These are phyloP conservation scores for Momotus momota DNA, from an alignment of 2,797 vertebrate species.

Conservation along the genomic window DNA sequence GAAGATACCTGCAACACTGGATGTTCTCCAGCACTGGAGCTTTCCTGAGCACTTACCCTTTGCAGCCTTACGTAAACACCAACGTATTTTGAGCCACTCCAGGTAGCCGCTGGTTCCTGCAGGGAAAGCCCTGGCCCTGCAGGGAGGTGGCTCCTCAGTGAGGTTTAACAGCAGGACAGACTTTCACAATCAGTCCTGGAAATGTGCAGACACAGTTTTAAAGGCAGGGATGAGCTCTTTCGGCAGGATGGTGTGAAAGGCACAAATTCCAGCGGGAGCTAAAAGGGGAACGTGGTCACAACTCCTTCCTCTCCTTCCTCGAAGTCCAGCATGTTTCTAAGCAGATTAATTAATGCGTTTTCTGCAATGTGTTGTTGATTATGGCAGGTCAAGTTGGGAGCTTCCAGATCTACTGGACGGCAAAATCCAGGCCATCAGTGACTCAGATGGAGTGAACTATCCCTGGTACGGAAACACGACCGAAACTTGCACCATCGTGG, in stretches of 20 bases:
- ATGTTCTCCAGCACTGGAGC: background rate
- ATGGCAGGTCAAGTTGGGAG: constrained; percentile 95
- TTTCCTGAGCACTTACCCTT: background rate
- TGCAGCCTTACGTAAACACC: background rate
- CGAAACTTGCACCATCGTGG: constrained; percentile 92
- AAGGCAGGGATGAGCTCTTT: background rate
- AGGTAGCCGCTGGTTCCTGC: background rate
- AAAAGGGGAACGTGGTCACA: background rate
- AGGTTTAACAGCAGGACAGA: background rate
- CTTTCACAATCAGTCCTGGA: background rate
- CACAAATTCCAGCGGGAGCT: background rate
- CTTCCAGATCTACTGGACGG: constrained; percentile 92
- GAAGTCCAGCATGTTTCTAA: background rate
- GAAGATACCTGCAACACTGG: background rate
- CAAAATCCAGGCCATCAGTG: constrained; percentile 94
- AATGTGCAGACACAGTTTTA: background rate
- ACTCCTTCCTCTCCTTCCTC: background rate
- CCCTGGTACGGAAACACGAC: constrained; percentile 99
- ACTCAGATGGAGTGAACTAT: constrained; percentile 97
- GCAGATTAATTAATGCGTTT: background rate
- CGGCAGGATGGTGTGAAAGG: background rate
- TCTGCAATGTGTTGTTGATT: background rate
- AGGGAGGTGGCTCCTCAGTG: background rate
- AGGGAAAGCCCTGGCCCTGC: background rate
- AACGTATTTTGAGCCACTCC: background rate